Evolutionary conservation across 2,113 vertebrate genomes (phyloP), one percentile per base, ranked within the genome.

Genomic region (Melozone crissalis): DNA sequence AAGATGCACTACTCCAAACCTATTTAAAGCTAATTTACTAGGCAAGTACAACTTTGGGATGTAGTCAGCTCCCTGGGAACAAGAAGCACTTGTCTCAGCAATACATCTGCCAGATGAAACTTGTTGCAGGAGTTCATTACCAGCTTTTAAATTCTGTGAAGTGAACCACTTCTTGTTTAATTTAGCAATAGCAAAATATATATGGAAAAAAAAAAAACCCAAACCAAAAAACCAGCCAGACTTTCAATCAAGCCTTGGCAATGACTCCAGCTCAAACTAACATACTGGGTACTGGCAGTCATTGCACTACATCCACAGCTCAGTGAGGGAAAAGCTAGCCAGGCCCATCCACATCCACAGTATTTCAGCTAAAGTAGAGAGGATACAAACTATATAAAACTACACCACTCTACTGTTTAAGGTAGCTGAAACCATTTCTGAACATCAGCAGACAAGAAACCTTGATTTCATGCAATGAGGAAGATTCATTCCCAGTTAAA

Each of bases 321-420:
- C 44, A 1, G 0, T 0, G 10, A 67, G 6, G 13, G 30, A 35
- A 71, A 74, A 26, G 44, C 19, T 22, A 63, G 57, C 21, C 55
- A 76, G 23, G 19, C 22, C 37, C 31, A n/a, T 11, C 30, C 2
- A 5, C n/a, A n/a, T 5, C 19, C 5, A 9, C 37, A 33, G 0
- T 13, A 58, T 31, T 77, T 87, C 72, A 89, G 47, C 43, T 89
- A 4, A 65, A 73, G 31, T 0, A 33, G 26, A 83, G 31, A 73
- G 69, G 24, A 41, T 58, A 23, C 1, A 72, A 55, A 26, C 13
- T 49, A 49, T 7, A 49, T 49, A 49, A 0, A 86, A 37, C 47
- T 83, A 49, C 17, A 58, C 11, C 33, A 44, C 30, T 51, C 28
- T 24, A 62, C 31, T 24, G 33, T 14, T 62, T 22, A 44, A 65